Base-by-base conservation (phyloP, 2,797 vertebrate genomes). In the Lophius americanus region DNA sequence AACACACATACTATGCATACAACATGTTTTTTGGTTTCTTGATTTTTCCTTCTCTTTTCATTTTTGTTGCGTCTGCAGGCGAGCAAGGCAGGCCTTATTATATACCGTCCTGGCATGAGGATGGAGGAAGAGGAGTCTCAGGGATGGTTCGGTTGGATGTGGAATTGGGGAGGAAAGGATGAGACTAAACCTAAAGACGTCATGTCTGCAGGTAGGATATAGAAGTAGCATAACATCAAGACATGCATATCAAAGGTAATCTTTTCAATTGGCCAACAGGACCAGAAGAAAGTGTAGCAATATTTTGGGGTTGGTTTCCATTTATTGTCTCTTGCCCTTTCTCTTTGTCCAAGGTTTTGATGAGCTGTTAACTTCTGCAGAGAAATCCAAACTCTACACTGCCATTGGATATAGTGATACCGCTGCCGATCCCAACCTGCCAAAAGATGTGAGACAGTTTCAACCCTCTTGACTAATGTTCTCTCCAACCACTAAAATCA, bases 321-420 rank as follows among this genome's bases (percentile, higher is more conserved):
- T 63, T 37, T 35, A 4, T 44, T 36, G 9, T 3, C 2, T 8
- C 10, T 53, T 51, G 51, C 36, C 7, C 37, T 35, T 11, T 51
- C 44, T 59, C 6, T 39, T 3, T 70, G 2, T 63, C 7, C 68
- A 81, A 97, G 97, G 94, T 75, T 95, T 99, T 88, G 96, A 95
- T 88, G 93, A 92, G 65, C 83, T 99, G 59, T 95, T 99, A 92
- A 97, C 96, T 2, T 13, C 88, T 37, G 94, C 94, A 74, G 98
- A 99, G 86, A 99, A 99, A 88, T 51, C 89, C 79, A 97, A 95
- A 89, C 95, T 99, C 70, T 98, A 97, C 93, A 95, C 96, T 90
- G 97, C 98, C 86, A 99, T 99, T 76, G 98, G 97, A 63, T 99
- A 99, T 86, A 99, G 97, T 79, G 97, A 97, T 78, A 95, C 94